Conservation (phyloP, 2,888 invertebrate species). For the Tigriopus californicus region DNA sequence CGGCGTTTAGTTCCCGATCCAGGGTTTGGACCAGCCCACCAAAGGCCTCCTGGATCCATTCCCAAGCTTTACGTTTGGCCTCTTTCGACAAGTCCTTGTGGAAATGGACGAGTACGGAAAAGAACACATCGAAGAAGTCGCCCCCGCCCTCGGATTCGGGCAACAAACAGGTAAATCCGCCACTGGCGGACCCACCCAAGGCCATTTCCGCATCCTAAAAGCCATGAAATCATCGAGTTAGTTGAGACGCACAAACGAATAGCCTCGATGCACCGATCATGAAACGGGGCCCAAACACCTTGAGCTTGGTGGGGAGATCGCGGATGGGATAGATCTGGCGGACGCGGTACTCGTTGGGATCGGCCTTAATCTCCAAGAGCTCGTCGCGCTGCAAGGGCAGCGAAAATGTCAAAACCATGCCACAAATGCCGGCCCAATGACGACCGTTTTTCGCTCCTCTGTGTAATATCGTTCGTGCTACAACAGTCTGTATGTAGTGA, state of each 20-base stretch:
- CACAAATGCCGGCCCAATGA: too few relatives aligned
- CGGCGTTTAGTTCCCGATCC: neutral
- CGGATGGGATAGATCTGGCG: neutral
- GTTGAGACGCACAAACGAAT: neutral
- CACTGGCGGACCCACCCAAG: neutral
- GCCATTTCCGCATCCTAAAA: neutral
- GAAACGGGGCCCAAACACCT: neutral
- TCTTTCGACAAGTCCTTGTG: neutral
- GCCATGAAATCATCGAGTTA: neutral
- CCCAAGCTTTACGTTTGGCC: neutral
- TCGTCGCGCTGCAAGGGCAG: constrained; percentile 11
- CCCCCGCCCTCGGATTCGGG: too few relatives aligned
- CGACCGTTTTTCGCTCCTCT: too few relatives aligned
- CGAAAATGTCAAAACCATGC: too few relatives aligned
- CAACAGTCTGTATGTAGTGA: too few relatives aligned
- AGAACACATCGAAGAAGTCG: neutral
- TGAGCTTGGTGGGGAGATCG: neutral
- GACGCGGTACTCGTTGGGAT: constrained; percentile 10
- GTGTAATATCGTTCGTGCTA: too few relatives aligned
- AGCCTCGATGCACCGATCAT: too few relatives aligned
- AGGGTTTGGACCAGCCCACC: neutral
- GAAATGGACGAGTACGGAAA: neutral
- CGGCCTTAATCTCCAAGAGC: neutral
- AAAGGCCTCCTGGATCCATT: neutral
- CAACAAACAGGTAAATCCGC: too few relatives aligned